Conservation (phyloP, 1,140 invertebrate species). For the Neodiprion pinetum region DNA sequence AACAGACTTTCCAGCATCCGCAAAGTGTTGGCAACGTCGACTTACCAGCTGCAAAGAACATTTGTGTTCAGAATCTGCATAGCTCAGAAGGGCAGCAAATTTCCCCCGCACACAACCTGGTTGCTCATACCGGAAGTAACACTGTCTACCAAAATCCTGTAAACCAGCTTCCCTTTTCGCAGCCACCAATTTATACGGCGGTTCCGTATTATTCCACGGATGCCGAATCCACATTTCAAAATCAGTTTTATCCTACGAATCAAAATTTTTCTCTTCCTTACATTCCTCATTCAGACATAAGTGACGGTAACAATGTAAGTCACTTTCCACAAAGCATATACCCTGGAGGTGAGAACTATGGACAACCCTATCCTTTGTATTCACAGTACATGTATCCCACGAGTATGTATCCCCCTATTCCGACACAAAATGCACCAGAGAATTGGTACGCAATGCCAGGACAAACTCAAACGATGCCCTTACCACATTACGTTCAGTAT, state of each 20-base stretch:
- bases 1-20: too few species aligned
- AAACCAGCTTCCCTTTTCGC: conserved; percentile 26
- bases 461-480: conserved; percentile 13
- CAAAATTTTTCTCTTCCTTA: conserved; percentile 27
- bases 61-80: neutral
- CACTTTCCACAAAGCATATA: conserved; percentile 13
- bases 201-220: conserved; percentile 31
- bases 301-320: conserved; percentile 24
- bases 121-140: neutral
- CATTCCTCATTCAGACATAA: conserved; percentile 29
- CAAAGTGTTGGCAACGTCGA: conserved; percentile 10
- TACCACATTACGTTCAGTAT: conserved; percentile 34
- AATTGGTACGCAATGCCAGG: conserved; percentile 26
- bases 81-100: conserved; percentile 2
- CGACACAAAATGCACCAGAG: conserved; percentile 26
- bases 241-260: conserved; percentile 25
- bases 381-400: conserved; percentile 27
- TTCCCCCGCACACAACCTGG: conserved; percentile 8
- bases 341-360: conserved; percentile 15
- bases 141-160: conserved; percentile 23
- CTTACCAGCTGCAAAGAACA: conserved; percentile 17
- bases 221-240: conserved; percentile 15
- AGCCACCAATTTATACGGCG: conserved; percentile 30
- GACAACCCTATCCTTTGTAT: conserved; percentile 18
- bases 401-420: conserved; percentile 21